A percentile compares a stretch with the other conserved stretches of the same genome.
Conservation (phyloP, 2,113 vertebrate species). For the Cyprinus carpio region DNA sequence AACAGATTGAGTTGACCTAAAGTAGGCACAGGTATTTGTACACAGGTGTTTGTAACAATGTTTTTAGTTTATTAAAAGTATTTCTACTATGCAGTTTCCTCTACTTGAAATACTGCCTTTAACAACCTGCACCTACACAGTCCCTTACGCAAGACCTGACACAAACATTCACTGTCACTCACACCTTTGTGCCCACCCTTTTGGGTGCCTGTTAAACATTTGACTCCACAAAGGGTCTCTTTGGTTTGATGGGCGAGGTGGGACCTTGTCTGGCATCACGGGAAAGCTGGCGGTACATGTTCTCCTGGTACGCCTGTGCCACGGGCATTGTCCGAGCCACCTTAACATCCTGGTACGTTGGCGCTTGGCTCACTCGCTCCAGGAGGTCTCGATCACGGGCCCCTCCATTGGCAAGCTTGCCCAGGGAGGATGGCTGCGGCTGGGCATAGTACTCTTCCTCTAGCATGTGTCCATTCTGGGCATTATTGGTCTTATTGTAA, state of each 20-base stretch:
- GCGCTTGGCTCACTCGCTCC: slow-evolving; percentile 96
- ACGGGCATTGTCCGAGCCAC: slow-evolving; percentile 98
- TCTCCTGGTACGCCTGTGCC: slow-evolving; percentile 99
- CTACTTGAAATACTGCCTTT: slow-evolving; percentile 34
- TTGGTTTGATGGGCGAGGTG: slow-evolving; percentile 99
- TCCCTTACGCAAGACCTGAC: too few relatives aligned
- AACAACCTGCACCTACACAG: slow-evolving; percentile 22
- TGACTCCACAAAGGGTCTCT: slow-evolving; percentile 99
- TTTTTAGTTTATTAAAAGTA: slow-evolving; percentile 25
- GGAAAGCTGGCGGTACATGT: slow-evolving; percentile 97
- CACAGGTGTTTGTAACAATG: slow-evolving; percentile 13
- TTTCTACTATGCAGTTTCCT: slow-evolving; percentile 1
- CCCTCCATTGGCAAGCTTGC: slow-evolving; percentile 87
- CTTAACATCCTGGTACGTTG: slow-evolving; percentile 95
- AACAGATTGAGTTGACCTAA: slow-evolving; percentile 29
- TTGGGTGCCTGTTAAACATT: slow-evolving; percentile 84
- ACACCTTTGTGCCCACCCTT: slow-evolving; percentile 47
- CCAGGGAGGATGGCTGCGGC: slow-evolving; percentile 77
- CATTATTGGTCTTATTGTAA: slow-evolving; percentile 99
- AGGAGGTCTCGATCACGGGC: slow-evolving; percentile 83
- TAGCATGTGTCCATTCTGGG: slow-evolving; percentile 97
- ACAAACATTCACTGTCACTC: slow-evolving; percentile 50
- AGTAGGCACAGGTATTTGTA: slow-evolving; percentile 41
- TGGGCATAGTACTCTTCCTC: slow-evolving; percentile 96
- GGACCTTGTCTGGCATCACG: slow-evolving; percentile 96